Evolutionary conservation across 2,888 invertebrate genomes (phyloP), one percentile per base, ranked within the genome.

Genomic region (Sarcophaga caerulescens): DNA sequence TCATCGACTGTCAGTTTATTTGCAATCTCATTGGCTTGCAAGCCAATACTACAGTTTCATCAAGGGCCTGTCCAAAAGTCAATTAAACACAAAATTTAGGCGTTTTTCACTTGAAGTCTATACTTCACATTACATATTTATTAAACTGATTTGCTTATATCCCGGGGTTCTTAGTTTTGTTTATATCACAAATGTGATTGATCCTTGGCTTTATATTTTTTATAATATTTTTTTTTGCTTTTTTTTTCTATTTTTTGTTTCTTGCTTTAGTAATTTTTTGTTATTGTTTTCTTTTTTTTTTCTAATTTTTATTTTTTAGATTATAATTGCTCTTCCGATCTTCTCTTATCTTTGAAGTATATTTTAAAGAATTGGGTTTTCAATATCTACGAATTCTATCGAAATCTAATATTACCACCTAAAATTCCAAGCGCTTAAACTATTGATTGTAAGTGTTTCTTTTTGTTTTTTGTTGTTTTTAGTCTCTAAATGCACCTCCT

Each of bases 331-430:
- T 84, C 86, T 60, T 85, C 71, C 70, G 85, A 88, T 69, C 75
- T 87, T 66, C 81, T 88, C 63, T 81, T 88, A 65, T 87, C 88
- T 71, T 85, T 87, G 77, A 87, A 87, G 88, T 86, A 82, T 76
- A 87, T 88, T 70, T 76, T 88, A 76, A 86, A 65, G 65, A 87
- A 88, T 78, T 87, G 81, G 69, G 44, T 85, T 66, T 81, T 86
- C 70, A 85, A 86, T 84, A 52, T 88, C 76, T 86, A 84, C 85
- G 88, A 88, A 68, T 88, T 84, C 78, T 88, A 88, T 81, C 85
- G 85, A 87, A 78, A 77, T 76, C 70, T 88, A 59, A 47, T 88
- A 25, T 70, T 85, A 84, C 84, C 88, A 78, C 70, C 70, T 11
- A 76, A 77, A 74, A 78, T 59, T 70, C 59, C 23, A 73, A 45